Conservation (phyloP, 2,888 invertebrate species). For the Zootermopsis nevadensis region DNA sequence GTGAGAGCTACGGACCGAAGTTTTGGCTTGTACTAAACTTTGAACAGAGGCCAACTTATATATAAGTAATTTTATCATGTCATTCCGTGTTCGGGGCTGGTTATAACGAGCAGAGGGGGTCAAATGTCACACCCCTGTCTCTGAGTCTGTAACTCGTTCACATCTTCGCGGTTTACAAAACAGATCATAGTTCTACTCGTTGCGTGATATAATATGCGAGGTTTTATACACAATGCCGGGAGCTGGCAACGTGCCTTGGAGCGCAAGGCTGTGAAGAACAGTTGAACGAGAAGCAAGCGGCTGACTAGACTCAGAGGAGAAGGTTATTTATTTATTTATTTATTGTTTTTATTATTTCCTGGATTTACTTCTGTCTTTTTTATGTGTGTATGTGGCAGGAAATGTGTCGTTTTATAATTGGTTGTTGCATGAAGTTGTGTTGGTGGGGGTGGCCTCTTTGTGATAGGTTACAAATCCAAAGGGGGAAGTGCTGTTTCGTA, state of each 20-base stretch:
- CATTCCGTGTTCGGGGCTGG: not conserved
- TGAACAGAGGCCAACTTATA: not conserved
- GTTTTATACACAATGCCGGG: constrained; percentile 3
- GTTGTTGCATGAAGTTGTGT: not conserved
- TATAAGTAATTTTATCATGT: not conserved
- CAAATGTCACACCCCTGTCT: not conserved
- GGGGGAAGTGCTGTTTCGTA: constrained; percentile 15
- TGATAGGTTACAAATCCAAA: constrained; percentile 26
- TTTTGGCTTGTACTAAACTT: constrained; percentile 1
- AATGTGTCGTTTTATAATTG: constrained; percentile 4
- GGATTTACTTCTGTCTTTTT: not conserved
- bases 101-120: not conserved
- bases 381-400: not conserved
- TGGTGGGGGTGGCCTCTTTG: constrained; percentile 21
- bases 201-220: constrained; percentile 5
- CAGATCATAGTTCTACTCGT: not conserved
- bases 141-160: not conserved
- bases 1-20: constrained; percentile 1
- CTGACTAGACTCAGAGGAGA: not conserved
- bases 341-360: not conserved
- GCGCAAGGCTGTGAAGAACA: too few relatives aligned
- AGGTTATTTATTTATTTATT: not conserved
- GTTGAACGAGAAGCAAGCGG: too few relatives aligned
- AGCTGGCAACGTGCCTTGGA: not conserved
- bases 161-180: not conserved